Conservation (phyloP, 2,113 vertebrate genomes). For the Megaptera novaeangliae region DNA sequence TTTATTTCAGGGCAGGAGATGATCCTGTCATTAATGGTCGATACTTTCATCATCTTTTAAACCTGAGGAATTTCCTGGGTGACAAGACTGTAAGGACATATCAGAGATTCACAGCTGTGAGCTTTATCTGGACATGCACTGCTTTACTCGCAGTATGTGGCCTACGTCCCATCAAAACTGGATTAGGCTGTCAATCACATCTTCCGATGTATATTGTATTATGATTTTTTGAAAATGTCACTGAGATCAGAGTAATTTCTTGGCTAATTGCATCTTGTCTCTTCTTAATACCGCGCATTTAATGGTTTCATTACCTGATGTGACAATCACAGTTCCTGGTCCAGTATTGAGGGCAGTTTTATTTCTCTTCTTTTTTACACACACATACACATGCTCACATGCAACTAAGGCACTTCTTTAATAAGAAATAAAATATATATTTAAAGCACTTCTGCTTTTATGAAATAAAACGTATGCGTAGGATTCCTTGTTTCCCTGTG, state of each 20-base stretch:
- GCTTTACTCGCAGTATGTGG: conserved; percentile 92
- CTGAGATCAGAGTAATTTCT: conserved; percentile 99
- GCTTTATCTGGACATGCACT: conserved; percentile 95
- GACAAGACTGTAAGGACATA: conserved; percentile 98
- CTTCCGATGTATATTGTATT: conserved; percentile 94
- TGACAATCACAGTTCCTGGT: conserved; percentile 89
- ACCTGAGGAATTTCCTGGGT: conserved; percentile 98
- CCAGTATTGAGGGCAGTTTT: conserved; percentile 80
- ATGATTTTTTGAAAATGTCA: conserved; percentile 99
- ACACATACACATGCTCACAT: conserved; percentile 14
- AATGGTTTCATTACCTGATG: conserved; percentile 97
- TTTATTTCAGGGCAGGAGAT: conserved; percentile 99
- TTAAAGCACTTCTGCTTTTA: conserved; percentile 78
- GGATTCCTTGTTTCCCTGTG: conserved; percentile 72
- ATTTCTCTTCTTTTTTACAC: conserved; percentile 47
- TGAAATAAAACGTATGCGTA: conserved; percentile 79
- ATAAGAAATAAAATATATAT: conserved; percentile 77
- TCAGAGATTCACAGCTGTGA: conserved; percentile 99
- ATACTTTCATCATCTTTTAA: conserved; percentile 99
- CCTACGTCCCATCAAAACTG: conserved; percentile 97
- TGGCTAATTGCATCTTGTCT: conserved; percentile 99
- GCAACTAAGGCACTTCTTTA: conserved; percentile 69
- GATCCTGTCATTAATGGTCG: conserved; percentile 99
- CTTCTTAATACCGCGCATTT: conserved; percentile 96
- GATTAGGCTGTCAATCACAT: conserved; percentile 99